Evolutionary conservation across 2,797 vertebrate genomes (phyloP).

Genomic region (Anas bahamensis): DNA sequence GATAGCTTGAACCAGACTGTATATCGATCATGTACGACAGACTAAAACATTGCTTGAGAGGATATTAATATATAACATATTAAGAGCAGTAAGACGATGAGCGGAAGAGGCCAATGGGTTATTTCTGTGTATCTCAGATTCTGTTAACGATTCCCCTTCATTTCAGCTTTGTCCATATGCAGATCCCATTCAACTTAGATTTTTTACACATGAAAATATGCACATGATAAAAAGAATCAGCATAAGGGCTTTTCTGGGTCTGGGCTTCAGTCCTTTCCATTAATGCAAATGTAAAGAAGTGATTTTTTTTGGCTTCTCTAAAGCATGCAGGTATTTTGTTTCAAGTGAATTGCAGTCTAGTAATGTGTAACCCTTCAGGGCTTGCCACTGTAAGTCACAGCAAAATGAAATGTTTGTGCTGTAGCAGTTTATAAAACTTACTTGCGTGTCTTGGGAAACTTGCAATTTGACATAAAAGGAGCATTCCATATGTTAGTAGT

Average conservation of each 20-base stretch:
- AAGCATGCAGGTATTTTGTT: neutral
- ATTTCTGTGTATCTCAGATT: neutral
- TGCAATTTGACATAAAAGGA: constrained; percentile 54
- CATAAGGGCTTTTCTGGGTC: neutral
- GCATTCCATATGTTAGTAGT: constrained; percentile 58
- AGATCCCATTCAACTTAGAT: neutral
- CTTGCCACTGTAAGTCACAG: constrained; percentile 38
- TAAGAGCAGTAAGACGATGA: neutral
- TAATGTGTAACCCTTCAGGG: constrained; percentile 15
- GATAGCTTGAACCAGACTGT: constrained; percentile 42
- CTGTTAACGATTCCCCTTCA: neutral
- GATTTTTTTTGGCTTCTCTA: neutral
- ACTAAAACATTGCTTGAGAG: neutral
- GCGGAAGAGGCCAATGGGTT: neutral
- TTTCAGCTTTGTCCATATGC: neutral
- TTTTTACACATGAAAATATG: neutral
- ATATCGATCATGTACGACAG: neutral
- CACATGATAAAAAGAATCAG: neutral
- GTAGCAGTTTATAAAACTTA: constrained; percentile 39
- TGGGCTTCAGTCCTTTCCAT: neutral
- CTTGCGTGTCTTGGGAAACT: constrained; percentile 13
- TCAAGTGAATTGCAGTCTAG: neutral
- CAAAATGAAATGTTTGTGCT: constrained; percentile 41
- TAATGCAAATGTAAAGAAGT: neutral
- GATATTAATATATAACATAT: neutral